A percentile compares a stretch with the other conserved stretches of the same genome.
phyloP scores from a whole-genome alignment of 2,797 vertebrate species.

The Hapalemur alaotrensis region DNA sequence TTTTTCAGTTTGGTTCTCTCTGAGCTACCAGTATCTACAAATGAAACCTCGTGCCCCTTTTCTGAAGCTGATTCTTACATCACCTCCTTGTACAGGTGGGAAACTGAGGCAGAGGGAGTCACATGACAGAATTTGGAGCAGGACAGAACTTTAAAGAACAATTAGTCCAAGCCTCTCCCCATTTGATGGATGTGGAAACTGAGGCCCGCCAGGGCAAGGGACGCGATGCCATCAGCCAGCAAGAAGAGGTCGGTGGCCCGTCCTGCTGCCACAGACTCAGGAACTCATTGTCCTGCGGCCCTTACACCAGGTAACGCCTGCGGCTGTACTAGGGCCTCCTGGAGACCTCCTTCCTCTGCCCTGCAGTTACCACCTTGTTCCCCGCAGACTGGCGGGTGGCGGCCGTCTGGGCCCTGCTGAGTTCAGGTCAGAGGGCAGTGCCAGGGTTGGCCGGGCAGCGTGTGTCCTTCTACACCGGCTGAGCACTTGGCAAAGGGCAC shows the following conservation, averaged over 20 bases:
- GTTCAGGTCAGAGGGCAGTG: not conserved
- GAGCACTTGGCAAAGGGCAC: not conserved
- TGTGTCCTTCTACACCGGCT: not conserved
- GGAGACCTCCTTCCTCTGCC: not conserved
- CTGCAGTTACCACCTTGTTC: accelerated
- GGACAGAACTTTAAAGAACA: not conserved
- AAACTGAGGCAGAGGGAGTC: not conserved
- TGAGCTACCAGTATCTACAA: not conserved
- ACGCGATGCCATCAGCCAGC: accelerated
- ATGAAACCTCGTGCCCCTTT: not conserved
- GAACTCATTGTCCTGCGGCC: not conserved
- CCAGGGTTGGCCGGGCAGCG: not conserved
- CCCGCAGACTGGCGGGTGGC: not conserved
- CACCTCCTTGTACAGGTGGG: not conserved
- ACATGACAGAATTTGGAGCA: too few species aligned
- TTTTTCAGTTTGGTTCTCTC: not conserved
- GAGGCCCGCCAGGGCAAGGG: not conserved
- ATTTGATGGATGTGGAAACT: not conserved
- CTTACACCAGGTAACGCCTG: accelerated
- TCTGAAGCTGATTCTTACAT: not conserved
- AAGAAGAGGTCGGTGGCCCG: not conserved
- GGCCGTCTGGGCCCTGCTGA: not conserved
- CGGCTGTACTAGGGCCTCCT: accelerated
- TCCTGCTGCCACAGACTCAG: not conserved
- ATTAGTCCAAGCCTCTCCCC: too few species aligned